Evolutionary conservation across 2,113 vertebrate genomes (phyloP).

Genomic region (Gobio gobio): DNA sequence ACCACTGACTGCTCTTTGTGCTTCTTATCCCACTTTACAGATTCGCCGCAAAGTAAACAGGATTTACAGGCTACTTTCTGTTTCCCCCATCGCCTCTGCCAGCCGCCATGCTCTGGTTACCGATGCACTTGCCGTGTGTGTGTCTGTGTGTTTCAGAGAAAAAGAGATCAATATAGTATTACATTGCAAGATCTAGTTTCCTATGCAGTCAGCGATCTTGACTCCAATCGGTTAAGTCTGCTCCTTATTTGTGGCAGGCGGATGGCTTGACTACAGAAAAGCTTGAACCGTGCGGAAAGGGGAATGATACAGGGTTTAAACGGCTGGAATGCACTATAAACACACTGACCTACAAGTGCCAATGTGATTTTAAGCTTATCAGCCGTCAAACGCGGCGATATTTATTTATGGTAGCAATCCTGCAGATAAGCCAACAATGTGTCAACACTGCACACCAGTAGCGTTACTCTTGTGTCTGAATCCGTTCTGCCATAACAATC

Average conservation of each 20-base stretch:
- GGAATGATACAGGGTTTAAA: background rate
- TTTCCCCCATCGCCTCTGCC: conserved; percentile 17
- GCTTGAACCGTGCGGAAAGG: background rate
- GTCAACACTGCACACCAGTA: conserved; percentile 15
- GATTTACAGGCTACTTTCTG: conserved; percentile 37
- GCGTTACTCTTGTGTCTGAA: background rate
- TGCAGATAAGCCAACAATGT: conserved; percentile 35
- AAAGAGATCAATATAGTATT: conserved; percentile 44
- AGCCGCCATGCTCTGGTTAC: conserved; percentile 13
- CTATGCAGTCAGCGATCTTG: conserved; percentile 39
- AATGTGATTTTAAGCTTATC: conserved; percentile 34
- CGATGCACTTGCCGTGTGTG: conserved; percentile 13
- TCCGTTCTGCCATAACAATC: background rate
- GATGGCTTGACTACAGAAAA: conserved; percentile 35
- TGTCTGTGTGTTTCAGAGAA: conserved; percentile 22
- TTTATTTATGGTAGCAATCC: conserved; percentile 45
- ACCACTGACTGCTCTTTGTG: conserved; percentile 50
- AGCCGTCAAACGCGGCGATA: conserved; percentile 27
- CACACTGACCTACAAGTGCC: conserved; percentile 18
- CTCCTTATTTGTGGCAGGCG: conserved; percentile 19
- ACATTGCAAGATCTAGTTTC: conserved; percentile 45
- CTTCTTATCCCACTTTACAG: conserved; percentile 57
- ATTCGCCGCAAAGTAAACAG: conserved; percentile 54
- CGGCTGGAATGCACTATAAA: background rate
- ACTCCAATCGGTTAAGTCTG: conserved; percentile 21